A percentile compares a stretch with the other conserved stretches of the same genome.
phyloP scores from a whole-genome alignment of 2,888 invertebrate genomes.

The Melanchra persicariae region DNA sequence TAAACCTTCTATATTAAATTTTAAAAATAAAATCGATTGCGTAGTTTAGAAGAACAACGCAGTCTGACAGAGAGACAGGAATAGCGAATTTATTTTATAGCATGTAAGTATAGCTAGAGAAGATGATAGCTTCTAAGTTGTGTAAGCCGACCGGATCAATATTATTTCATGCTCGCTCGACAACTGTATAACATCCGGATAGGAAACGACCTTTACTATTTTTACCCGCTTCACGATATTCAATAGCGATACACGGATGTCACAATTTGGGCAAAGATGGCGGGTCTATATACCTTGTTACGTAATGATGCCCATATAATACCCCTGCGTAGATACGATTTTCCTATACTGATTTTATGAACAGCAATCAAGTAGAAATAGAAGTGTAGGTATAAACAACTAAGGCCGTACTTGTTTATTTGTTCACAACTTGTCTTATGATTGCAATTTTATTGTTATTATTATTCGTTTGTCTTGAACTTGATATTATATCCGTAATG shows the following conservation, averaged over 20 bases:
- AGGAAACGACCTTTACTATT: constrained; percentile 42
- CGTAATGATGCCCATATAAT: constrained; percentile 41
- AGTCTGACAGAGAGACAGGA: no score
- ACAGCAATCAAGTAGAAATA: constrained; percentile 25
- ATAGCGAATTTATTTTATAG: no score
- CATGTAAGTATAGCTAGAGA: neutral
- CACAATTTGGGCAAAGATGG: constrained; percentile 45
- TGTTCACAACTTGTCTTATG: neutral
- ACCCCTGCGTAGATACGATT: neutral
- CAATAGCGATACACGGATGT: constrained; percentile 51
- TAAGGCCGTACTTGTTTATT: neutral
- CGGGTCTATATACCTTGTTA: constrained; percentile 31
- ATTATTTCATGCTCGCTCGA: constrained; percentile 26
- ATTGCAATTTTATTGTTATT: neutral
- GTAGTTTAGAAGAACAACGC: no score
- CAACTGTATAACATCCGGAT: constrained; percentile 33
- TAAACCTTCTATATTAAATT: no score
- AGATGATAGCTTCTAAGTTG: neutral
- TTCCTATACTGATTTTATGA: constrained; percentile 18
- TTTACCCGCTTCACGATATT: constrained; percentile 41
- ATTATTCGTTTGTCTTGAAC: neutral
- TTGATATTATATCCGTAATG: neutral
- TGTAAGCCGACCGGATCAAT: constrained; percentile 1
- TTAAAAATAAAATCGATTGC: no score
- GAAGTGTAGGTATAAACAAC: neutral